A percentile compares a stretch with the other conserved stretches of the same genome.
phyloP scores from a whole-genome alignment of 2,888 invertebrate species.

The Fissipunctia ypsillon region DNA sequence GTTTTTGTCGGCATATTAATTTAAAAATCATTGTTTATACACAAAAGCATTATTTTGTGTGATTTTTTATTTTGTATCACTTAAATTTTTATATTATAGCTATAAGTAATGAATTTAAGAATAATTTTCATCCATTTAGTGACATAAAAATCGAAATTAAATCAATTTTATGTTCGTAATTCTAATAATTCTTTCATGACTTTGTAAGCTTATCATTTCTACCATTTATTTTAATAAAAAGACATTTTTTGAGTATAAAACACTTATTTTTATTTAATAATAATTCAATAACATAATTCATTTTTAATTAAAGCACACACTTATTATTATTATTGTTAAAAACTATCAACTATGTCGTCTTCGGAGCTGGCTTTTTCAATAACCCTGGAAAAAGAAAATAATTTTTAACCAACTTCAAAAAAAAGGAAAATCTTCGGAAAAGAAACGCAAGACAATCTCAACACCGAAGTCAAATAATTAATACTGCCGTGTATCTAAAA shows the following conservation, averaged over 20 bases:
- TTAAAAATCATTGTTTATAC: not conserved
- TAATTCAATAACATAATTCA: slow-evolving; percentile 19
- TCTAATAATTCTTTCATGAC: not conserved
- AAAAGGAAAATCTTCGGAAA: too few relatives aligned
- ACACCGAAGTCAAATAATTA: too few relatives aligned
- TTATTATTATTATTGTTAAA: not conserved
- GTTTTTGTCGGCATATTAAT: slow-evolving; percentile 83
- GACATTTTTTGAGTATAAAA: slow-evolving; percentile 7
- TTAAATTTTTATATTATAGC: not conserved
- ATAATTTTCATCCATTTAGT: not conserved
- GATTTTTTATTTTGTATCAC: not conserved
- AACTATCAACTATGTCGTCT: slow-evolving; percentile 27
- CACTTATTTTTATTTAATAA: slow-evolving; percentile 18
- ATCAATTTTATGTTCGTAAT: not conserved
- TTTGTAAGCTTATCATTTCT: not conserved
- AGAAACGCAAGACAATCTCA: too few relatives aligned
- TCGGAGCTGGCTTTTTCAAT: slow-evolving; percentile 66
- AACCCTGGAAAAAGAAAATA: slow-evolving; percentile 67
- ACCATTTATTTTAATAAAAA: slow-evolving; percentile 22
- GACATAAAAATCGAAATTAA: not conserved
- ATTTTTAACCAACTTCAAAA: not conserved
- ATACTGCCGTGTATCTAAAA: too few relatives aligned
- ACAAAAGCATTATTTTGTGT: not conserved
- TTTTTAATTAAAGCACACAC: slow-evolving; percentile 14
- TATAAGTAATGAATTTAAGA: slow-evolving; percentile 1